Base-by-base conservation (phyloP, 2,888 invertebrate species). In the Pterostichus madidus region DNA sequence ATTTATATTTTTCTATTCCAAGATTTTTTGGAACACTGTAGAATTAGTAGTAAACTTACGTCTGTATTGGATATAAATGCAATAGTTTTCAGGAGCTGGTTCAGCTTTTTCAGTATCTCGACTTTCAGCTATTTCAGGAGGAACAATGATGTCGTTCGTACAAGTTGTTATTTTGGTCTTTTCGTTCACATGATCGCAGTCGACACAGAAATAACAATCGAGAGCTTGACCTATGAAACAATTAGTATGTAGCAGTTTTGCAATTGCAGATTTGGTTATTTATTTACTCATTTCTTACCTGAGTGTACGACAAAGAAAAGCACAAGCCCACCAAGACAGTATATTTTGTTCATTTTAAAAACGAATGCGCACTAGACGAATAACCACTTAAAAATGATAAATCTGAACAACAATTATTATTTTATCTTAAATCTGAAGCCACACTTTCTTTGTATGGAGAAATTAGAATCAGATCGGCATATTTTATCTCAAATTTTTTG, bases 21-120 rank as follows among this genome's bases (percentile, higher is more conserved):
- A 24, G 24, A 24, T 24, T 24, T 24, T 2, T 24, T 24, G 1
- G 3, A 3, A 49, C 49, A 49, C n/a, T 11, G n/a, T n/a, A 49
- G 1, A 11, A 11, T 49, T 49, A 49, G 10, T 49, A 11, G n/a
- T 49, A 2, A 3, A 71, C 71, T 71, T 44, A 71, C 71, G 6
- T 71, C 44, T 39, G 31, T 71, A 71, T 44, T 10, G 39, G 15
- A 71, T 46, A 13, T 71, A 71, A 44, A 71, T 46, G 24, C 71
- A 71, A 5, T 71, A 64, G 11, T 4, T 39, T 39, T 39, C 39
- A 39, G 6, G 39, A 39, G 8, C 5, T 24, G 39, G 5, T 39
- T 3, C 24, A 64, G 7, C 10, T 11, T n/a, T 64, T 24, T 64
- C n/a, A 24, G 24, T 24, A 24, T 24, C 24, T 24, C 3, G 1